Percentiles rank a stretch among this genome's conserved stretches.
Evolutionary conservation across 2,888 invertebrate genomes (phyloP).

Genomic region (Norana najaformis): DNA sequence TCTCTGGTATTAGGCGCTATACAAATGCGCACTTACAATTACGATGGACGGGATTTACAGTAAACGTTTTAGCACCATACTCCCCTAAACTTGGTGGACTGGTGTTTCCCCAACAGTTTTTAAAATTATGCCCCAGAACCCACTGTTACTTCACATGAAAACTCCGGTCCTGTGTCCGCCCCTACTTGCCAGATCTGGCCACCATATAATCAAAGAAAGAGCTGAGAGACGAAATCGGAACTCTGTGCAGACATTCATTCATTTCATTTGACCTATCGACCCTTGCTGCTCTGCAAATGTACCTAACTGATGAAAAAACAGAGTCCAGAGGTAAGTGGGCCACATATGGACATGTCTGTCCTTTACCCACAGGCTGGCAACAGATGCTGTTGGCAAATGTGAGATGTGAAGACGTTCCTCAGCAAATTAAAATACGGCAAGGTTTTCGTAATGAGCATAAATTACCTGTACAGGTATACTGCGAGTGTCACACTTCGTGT

Average conservation of each 20-base stretch:
- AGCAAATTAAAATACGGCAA: neutral
- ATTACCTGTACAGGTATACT: neutral
- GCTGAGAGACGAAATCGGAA: neutral
- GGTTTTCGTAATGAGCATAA: neutral
- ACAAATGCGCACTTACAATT: too few relatives aligned
- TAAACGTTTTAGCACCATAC: too few relatives aligned
- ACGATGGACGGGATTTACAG: too few relatives aligned
- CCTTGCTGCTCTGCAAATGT: neutral
- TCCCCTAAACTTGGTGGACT: too few relatives aligned
- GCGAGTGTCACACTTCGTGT: neutral
- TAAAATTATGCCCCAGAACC: neutral
- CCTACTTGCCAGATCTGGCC: neutral
- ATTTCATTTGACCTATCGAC: neutral
- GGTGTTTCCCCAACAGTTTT: too few relatives aligned
- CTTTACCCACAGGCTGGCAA: conserved; percentile 5
- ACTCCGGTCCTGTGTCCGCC: neutral
- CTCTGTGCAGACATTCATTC: neutral
- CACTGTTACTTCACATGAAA: neutral
- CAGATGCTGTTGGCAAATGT: neutral
- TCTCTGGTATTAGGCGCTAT: neutral
- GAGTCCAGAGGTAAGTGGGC: conserved; percentile 4
- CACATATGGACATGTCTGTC: neutral
- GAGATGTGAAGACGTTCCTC: neutral
- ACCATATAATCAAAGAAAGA: neutral
- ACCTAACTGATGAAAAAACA: neutral